These are phyloP conservation scores for Crenichthys baileyi DNA, from an alignment of 2,797 vertebrate species.

Conservation along the genomic window DNA sequence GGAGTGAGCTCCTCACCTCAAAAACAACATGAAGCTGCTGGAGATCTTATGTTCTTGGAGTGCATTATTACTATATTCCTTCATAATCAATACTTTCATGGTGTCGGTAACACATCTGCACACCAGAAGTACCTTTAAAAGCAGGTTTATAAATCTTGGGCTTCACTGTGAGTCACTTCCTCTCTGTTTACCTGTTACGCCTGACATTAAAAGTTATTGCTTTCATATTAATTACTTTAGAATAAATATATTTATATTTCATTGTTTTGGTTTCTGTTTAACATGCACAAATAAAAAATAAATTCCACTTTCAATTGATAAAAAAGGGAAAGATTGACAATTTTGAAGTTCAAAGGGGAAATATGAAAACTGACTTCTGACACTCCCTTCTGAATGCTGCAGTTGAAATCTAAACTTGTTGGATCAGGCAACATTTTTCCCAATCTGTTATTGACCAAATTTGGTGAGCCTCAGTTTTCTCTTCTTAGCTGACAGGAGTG, in stretches of 20 bases:
- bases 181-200: background rate
- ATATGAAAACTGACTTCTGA: background rate
- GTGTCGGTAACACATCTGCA: background rate
- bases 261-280: background rate
- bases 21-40: background rate
- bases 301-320: background rate
- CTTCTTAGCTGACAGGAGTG: too few species aligned
- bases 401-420: too few species aligned
- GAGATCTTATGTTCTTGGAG: background rate
- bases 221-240: background rate
- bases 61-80: background rate
- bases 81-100: background rate
- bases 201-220: background rate
- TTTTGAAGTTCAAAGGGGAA: too few species aligned
- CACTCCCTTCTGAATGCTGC: background rate
- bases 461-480: too few species aligned
- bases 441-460: too few species aligned
- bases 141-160: background rate
- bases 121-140: background rate
- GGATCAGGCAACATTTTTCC: too few species aligned
- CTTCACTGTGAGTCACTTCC: background rate
- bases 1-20: background rate
- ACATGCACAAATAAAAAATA: background rate
- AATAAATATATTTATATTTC: background rate
- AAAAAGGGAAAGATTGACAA: too few species aligned